Evolutionary conservation across 1,140 invertebrate species (phyloP).

Genomic region (Wasmannia auropunctata): DNA sequence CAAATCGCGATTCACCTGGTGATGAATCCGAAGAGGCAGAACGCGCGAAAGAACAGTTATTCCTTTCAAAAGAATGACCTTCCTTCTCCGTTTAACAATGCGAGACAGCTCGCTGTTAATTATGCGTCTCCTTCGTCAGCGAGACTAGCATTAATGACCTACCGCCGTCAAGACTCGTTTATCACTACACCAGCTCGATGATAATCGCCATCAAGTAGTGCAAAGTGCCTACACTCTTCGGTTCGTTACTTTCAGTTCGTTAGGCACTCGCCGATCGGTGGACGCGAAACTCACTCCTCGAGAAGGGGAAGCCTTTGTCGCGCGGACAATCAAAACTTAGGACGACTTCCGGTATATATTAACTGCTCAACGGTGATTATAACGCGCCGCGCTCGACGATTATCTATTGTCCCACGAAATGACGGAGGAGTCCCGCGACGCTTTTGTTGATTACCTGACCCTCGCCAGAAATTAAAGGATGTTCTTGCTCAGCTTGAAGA

Average conservation of each 20-base stretch:
- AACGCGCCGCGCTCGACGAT: not conserved
- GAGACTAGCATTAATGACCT: conserved; percentile 51
- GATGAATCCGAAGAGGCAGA: not conserved
- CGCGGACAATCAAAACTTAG: conserved; percentile 19
- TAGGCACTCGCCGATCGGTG: not conserved
- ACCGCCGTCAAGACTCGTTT: conserved; percentile 37
- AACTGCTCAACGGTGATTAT: conserved; percentile 17
- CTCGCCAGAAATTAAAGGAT: conserved; percentile 22
- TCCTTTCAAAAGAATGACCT: conserved; percentile 26
- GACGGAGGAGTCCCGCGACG: not conserved
- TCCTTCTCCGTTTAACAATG: conserved; percentile 37
- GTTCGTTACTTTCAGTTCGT: conserved; percentile 12
- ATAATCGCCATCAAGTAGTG: not conserved
- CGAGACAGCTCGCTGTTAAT: conserved; percentile 41
- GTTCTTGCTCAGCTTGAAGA: not conserved
- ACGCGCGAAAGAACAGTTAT: not conserved
- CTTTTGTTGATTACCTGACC: not conserved
- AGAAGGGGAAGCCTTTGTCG: not conserved
- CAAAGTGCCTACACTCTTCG: not conserved
- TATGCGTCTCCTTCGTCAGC: conserved; percentile 29
- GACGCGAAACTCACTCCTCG: not conserved
- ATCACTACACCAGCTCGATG: not conserved
- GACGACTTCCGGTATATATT: conserved; percentile 23
- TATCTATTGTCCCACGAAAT: conserved; percentile 8
- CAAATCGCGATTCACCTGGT: not conserved